Percentiles rank a stretch among this genome's conserved stretches.
These are phyloP conservation scores for Edolisoma coerulescens DNA, from an alignment of 2,113 vertebrate genomes.

Conservation along the genomic window DNA sequence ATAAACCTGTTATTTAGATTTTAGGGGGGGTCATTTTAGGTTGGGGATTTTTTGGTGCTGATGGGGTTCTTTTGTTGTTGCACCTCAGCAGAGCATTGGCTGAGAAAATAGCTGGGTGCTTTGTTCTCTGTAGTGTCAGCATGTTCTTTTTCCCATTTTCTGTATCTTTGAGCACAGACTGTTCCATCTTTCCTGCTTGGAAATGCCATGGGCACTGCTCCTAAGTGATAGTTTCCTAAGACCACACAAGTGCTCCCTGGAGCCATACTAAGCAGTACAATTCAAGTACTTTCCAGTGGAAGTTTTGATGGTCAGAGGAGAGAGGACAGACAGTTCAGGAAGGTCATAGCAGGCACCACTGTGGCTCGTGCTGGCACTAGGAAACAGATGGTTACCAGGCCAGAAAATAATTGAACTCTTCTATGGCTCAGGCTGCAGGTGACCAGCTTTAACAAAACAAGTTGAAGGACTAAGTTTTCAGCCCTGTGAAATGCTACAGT, in stretches of 20 bases:
- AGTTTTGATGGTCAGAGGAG: neutral
- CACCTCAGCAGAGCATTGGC: neutral
- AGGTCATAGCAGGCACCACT: rapidly evolving
- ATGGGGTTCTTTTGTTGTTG: neutral
- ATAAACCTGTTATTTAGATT: neutral
- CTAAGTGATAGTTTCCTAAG: neutral
- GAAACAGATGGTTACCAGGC: neutral
- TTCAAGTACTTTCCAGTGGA: neutral
- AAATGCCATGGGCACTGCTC: neutral
- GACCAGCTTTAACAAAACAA: neutral
- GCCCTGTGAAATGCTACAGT: neutral
- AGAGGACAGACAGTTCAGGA: neutral
- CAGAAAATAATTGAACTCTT: neutral
- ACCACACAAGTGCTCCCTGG: neutral
- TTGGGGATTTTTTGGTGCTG: neutral
- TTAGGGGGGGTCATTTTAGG: rapidly evolving
- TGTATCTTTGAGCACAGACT: neutral
- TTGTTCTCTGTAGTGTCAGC: neutral
- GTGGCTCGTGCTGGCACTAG: neutral
- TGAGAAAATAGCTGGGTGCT: neutral
- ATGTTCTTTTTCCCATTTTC: neutral
- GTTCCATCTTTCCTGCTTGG: neutral
- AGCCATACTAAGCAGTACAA: neutral
- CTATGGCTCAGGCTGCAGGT: neutral
- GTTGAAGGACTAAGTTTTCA: neutral